Conservation (phyloP, 92 coral and sea anemone species). For the Phenganax marumi region DNA sequence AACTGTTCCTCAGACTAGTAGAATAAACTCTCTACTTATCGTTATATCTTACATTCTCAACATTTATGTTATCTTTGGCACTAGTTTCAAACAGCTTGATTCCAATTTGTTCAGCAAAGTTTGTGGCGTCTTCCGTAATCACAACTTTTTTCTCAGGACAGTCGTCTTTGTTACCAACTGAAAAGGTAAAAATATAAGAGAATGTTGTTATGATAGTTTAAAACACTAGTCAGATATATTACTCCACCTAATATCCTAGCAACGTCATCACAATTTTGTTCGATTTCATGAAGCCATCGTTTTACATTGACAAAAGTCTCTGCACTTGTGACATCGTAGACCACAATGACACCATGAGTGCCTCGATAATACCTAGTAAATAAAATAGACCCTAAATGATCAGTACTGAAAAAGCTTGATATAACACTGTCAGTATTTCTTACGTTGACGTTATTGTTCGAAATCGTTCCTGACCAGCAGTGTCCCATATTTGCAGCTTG, state of each 20-base stretch:
- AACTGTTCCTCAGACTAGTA: neutral
- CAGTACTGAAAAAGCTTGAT: neutral
- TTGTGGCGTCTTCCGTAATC: constrained; percentile 78
- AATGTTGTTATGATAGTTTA: neutral
- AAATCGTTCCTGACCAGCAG: constrained; percentile 97
- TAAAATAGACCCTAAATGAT: neutral
- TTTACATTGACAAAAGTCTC: constrained; percentile 97
- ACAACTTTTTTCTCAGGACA: constrained; percentile 94
- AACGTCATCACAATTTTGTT: constrained; percentile 98
- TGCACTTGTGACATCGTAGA: constrained; percentile 97
- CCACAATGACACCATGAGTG: constrained; percentile 98
- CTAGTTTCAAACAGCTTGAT: constrained; percentile 95
- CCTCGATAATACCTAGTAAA: constrained; percentile 88
- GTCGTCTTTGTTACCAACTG: constrained; percentile 98
- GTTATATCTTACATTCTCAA: constrained; percentile 76
- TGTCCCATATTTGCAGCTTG: constrained; percentile 95
- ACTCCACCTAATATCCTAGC: constrained; percentile 87
- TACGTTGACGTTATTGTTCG: constrained; percentile 97
- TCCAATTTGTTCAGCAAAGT: constrained; percentile 94
- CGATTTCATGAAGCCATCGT: constrained; percentile 98
- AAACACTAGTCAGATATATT: neutral
- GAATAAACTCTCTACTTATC: neutral
- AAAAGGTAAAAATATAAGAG: neutral
- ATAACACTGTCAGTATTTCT: constrained; percentile 30
- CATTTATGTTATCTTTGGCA: constrained; percentile 97